phyloP scores from a whole-genome alignment of 2,113 vertebrate species.

The Pollimyrus isidori region DNA sequence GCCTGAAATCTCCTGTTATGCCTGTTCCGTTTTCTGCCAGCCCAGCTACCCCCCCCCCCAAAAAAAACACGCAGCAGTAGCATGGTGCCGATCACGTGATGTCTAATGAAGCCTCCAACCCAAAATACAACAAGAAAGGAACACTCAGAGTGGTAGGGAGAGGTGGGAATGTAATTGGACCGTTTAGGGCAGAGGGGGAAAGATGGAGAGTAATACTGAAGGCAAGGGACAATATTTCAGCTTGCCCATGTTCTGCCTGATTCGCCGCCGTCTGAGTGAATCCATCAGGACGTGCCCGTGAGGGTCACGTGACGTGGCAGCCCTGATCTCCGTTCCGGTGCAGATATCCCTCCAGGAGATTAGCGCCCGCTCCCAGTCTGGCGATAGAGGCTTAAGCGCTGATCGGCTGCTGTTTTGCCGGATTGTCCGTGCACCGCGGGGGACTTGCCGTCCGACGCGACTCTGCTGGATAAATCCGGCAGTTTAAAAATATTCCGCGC shows the following conservation, averaged over 20 bases:
- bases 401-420: constrained; percentile 24
- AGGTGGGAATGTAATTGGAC: not conserved
- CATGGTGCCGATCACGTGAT: not conserved
- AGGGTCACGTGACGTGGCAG: not conserved
- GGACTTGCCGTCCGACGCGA: not conserved
- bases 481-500: not conserved
- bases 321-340: not conserved
- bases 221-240: not conserved
- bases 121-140: not conserved
- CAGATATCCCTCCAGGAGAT: constrained; percentile 29
- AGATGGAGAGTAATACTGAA: not conserved
- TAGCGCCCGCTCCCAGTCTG: constrained; percentile 30
- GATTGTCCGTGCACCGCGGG: constrained; percentile 11
- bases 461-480: not conserved
- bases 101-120: not conserved
- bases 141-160: no score
- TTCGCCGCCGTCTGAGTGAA: not conserved
- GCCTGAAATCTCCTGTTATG: not conserved
- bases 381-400: constrained; percentile 36
- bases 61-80: not conserved
- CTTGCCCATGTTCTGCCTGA: not conserved
- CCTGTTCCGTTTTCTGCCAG: not conserved
- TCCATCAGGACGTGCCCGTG: not conserved
- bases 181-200: not conserved
- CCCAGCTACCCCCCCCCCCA: not conserved